Base-by-base conservation (phyloP, 2,113 vertebrate species). In the Mus pahari region DNA sequence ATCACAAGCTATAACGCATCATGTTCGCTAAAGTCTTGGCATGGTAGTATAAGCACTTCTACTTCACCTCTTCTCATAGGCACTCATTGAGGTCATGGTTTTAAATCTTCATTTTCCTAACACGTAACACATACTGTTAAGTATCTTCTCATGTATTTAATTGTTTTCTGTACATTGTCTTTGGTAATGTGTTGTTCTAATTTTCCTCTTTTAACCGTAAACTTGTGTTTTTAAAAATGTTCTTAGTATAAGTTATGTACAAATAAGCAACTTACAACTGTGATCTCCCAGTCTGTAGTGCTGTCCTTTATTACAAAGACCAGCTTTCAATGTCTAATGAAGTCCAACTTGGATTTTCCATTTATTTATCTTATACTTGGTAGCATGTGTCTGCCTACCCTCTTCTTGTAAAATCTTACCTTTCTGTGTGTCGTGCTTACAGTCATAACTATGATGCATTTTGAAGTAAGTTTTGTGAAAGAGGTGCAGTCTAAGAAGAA, bases 401-500 rank as follows among this genome's bases (percentile, higher is more conserved):
- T 0, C 13, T 60, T 31, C 14, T 68, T 39, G 28, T 66, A 66
- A 66, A 66, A 28, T 31, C 64, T 66, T 66, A 66, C 28, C 64
- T 28, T 13, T 31, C 28, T 31, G 64, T 66, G 26, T 31, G 31
- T 81, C 3, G 48, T 48, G 79, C n/a, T 91, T 58, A 88, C 26
- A 16, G 53, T 60, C 74, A 68, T n/a, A 82, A 16, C 16, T 71
- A 81, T 50, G 8, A 94, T 60, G 92, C 19, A 81, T 45, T 81
- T 71, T 75, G 39, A 79, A 42, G 33, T 90, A 90, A 68, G 48
- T 64, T 86, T 86, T 94, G 16, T 42, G 66, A 48, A 89, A 86
- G 50, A 33, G n/a, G 17, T 66, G 6, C 78, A 4, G 13, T 42
- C 77, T 62, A 86, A 19, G 64, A 19, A 10, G 26, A 39, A 14